Evolutionary conservation across 2,113 vertebrate species (phyloP), one percentile per base, ranked within the genome.

Genomic region (Entelurus aequoreus): DNA sequence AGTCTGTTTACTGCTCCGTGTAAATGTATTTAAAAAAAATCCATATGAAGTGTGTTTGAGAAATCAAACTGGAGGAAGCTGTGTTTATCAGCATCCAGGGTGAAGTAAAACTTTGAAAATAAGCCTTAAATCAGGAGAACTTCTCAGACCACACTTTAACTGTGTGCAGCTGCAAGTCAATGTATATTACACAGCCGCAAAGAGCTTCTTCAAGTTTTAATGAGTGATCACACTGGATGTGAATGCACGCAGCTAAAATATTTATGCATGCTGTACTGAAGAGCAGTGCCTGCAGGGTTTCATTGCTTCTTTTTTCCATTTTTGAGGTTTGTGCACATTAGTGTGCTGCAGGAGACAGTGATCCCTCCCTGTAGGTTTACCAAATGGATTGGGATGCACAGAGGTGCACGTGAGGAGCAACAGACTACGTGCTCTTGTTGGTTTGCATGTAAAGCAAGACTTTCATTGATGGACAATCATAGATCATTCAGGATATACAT

Each of bases 191-290:
- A n/a, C 14, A 50, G 68, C 58, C 71, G 71, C 82, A 88, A 84
- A 85, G 82, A 76, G 71, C 78, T 74, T 79, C 68, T 74, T 79
- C 51, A 79, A 78, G 69, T 80, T 83, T 86, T 76, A 80, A 80
- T 79, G 81, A 81, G 82, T 66, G 75, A 86, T 85, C 66, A 76
- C 69, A 72, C 68, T 77, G 74, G 74, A 84, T 78, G 74, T 63
- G 63, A 72, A 86, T 60, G 76, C 67, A 68, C 72, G 68, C 36
- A 58, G 52, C 83, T 86, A 54, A 86, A 85, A 88, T 83, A 86
- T 88, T 87, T 60, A 87, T 86, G 80, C 72, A 10, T 28, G 36
- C 52, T 68, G 78, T 77, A 82, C 76, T 74, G 80, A 68, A 75
- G 73, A 81, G 80, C 59, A 19, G 60, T 71, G 75, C 88, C 86